A percentile compares a stretch with the other conserved stretches of the same genome.
phyloP scores from a whole-genome alignment of 1,140 invertebrate genomes.

The Lanistes nyassanus region DNA sequence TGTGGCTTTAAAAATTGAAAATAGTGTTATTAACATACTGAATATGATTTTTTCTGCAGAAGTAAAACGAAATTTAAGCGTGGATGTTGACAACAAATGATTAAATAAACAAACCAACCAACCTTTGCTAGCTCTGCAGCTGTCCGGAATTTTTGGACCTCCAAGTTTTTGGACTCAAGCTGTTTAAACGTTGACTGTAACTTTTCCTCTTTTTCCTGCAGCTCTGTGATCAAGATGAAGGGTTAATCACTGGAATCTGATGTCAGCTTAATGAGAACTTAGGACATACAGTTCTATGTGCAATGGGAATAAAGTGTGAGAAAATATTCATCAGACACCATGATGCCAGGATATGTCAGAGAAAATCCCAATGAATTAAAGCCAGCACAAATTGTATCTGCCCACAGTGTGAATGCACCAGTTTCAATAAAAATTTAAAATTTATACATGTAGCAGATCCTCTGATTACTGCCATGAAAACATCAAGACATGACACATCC shows the following conservation, averaged over 20 bases:
- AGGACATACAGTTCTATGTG: not conserved
- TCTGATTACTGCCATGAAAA: no score
- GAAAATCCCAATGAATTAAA: not conserved
- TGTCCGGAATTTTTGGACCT: constrained; percentile 56
- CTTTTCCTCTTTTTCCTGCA: constrained; percentile 62
- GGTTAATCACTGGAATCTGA: constrained; percentile 25
- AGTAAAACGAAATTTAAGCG: not conserved
- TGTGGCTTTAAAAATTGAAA: no score
- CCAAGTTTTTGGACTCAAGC: constrained; percentile 57
- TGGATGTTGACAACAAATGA: not conserved
- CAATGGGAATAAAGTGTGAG: not conserved
- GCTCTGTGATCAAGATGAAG: constrained; percentile 41
- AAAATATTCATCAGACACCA: not conserved
- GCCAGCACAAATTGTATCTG: not conserved
- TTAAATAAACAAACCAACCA: constrained; percentile 20
- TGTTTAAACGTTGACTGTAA: constrained; percentile 57
- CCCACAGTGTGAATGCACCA: not conserved
- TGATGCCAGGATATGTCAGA: not conserved
- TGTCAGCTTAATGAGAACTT: not conserved
- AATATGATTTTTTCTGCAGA: no score
- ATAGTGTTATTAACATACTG: no score
- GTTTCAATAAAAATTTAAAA: not conserved
- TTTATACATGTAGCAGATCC: no score
- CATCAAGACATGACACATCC: not conserved
- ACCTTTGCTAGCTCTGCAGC: constrained; percentile 66